phyloP scores from a whole-genome alignment of 2,888 invertebrate genomes.

The Carpatolechia fugitivella region DNA sequence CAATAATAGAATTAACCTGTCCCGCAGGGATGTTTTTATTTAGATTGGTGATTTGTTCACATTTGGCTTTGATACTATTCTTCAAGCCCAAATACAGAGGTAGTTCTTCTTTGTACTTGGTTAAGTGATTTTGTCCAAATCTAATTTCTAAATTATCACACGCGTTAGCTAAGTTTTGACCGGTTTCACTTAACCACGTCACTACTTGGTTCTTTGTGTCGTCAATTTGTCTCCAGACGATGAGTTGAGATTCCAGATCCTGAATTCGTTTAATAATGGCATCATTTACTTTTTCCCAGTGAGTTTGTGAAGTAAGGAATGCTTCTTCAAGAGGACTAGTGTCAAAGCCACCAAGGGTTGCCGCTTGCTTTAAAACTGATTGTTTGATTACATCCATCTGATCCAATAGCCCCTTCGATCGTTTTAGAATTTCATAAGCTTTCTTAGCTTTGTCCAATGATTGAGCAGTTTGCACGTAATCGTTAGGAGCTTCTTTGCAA shows the following conservation, averaged over 20 bases:
- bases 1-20: slow-evolving; percentile 82
- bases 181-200: slow-evolving; percentile 91
- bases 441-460: slow-evolving; percentile 87
- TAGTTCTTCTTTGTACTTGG: slow-evolving; percentile 92
- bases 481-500: slow-evolving; percentile 83
- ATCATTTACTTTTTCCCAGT: slow-evolving; percentile 86
- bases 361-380: slow-evolving; percentile 84
- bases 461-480: slow-evolving; percentile 85
- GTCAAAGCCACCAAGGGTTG: slow-evolving; percentile 83
- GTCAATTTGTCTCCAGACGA: slow-evolving; percentile 96
- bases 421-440: slow-evolving; percentile 85
- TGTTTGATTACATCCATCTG: slow-evolving; percentile 88
- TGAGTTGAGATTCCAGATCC: slow-evolving; percentile 90
- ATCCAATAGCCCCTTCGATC: slow-evolving; percentile 86
- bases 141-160: slow-evolving; percentile 90
- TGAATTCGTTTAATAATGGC: slow-evolving; percentile 86
- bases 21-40: slow-evolving; percentile 86
- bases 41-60: slow-evolving; percentile 86
- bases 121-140: slow-evolving; percentile 86
- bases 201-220: slow-evolving; percentile 90
- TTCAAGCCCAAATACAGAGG: slow-evolving; percentile 87
- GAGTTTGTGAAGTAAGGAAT: slow-evolving; percentile 80
- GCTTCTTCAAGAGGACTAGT: slow-evolving; percentile 79
- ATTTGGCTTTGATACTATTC: slow-evolving; percentile 88
- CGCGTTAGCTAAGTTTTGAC: slow-evolving; percentile 86